Evolutionary conservation across 2,113 vertebrate genomes (phyloP), one percentile per base, ranked within the genome.

Genomic region (Pagrus major): DNA sequence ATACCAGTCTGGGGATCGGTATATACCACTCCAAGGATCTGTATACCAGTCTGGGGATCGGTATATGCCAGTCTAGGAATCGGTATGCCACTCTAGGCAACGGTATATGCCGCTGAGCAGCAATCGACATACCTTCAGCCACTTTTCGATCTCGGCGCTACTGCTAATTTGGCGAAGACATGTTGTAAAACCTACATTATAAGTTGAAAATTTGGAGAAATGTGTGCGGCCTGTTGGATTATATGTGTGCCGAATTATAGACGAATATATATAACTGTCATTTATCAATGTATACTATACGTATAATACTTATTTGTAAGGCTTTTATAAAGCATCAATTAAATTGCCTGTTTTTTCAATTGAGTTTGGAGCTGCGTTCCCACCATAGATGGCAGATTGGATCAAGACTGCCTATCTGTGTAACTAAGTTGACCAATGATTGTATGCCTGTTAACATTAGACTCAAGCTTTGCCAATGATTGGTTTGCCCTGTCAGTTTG

Each of bases 401-500:
- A 20, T 20, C 12, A 61, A 6, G 21, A 27, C 9, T 25, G 33
- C 42, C 11, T 16, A 3, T 44, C 44, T 31, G 42, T 18, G 54
- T 35, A 9, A 42, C 23, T 31, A 1, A 16, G 3, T 1, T 42
- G 46, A 25, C 18, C 16, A 21, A 25, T 55, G 33, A 39, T 23
- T 54, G 7, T 16, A 1, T 8, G 8, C 37, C 21, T 27, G 29
- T 23, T 61, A 4, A 6, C 7, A 2, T 31, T 37, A 39, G 56
- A 35, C 51, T 64, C 0, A 0, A 2, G n/a, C 58, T 21, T 25
- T 5, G 11, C 33, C 9, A 77, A n/a, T 69, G 9, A 11, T 42
- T 39, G 14, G 31, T 41, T 0, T 72, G 44, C 6, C 47, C 27
- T 18, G 3, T 85, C 67, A 54, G 71, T 76, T 64, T 35, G 79